Evolutionary conservation across 1,140 invertebrate species (phyloP), one percentile per base, ranked within the genome.

Genomic region (Drosophila parabipectinata): DNA sequence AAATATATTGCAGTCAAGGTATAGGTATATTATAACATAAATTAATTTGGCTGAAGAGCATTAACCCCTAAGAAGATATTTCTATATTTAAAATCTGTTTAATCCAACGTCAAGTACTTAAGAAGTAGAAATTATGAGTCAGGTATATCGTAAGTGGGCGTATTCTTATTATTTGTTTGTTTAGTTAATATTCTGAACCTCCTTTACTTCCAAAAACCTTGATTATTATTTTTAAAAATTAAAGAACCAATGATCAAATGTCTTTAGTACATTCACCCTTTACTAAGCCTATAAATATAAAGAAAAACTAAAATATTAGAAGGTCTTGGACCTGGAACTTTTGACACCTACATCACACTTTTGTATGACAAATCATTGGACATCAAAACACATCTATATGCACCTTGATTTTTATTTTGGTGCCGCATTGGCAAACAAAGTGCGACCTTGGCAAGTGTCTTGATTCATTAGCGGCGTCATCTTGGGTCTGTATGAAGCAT

Each of bases 401-500:
- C 68, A 83, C 83, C 83, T 88, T 88, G 79, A 68, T 73, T 73
- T 69, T 63, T 79, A 77, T 88, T 83, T 88, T 15, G 55, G 50
- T 67, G 60, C 62, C 50, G 52, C 79, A 87, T 62, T 79, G 72
- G 54, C 78, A 71, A 82, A 83, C 53, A 74, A 72, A 77, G 63
- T 60, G 50, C 52, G 73, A 64, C 83, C 83, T 87, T 87, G 83
- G 51, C 52, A 30, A 64, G 82, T 72, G 58, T 85, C 59, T 85
- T 85, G 73, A 77, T 80, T 85, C 81, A 78, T 81, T 78, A 81
- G 74, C 64, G 60, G 54, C 83, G 83, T 82, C 83, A 85, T 80
- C 80, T 62, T 26, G 37, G 58, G 26, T 18, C 7, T 44, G 41
- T 44, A 47, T 52, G 41, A 51, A 47, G 12, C 50, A 47, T 24